These are phyloP conservation scores for Eptesicus fuscus DNA, from an alignment of 2,113 vertebrate species.

Conservation along the genomic window DNA sequence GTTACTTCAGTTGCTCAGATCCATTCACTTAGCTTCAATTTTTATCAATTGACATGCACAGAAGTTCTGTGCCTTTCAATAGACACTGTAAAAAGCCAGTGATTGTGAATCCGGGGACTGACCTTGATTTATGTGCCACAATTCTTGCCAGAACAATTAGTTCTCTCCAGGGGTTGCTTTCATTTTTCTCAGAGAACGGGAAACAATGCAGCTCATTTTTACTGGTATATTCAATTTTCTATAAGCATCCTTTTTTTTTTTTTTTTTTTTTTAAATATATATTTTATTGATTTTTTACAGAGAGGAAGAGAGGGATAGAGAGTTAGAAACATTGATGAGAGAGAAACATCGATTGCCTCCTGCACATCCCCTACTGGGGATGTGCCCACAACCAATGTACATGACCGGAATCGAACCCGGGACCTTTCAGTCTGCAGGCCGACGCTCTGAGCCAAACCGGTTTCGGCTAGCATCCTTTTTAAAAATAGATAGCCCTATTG, in stretches of 20 bases:
- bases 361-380: no score
- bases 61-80: background rate
- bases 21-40: background rate
- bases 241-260: background rate
- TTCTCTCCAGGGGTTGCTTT: background rate
- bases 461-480: background rate
- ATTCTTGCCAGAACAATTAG: background rate
- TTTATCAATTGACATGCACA: background rate
- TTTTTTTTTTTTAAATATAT: no score
- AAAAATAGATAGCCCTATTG: background rate
- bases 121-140: background rate
- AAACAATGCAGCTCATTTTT: background rate
- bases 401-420: no score
- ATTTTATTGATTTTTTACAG: no score
- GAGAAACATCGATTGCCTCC: no score
- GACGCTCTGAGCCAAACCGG: no score
- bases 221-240: background rate
- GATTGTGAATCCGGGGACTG: background rate
- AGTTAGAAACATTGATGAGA: no score
- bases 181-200: background rate
- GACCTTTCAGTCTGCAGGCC: no score
- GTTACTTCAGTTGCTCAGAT: background rate
- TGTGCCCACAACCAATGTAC: no score
- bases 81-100: background rate
- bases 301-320: no score